Evolutionary conservation across 2,797 vertebrate species (phyloP).

Genomic region (Distichodus sexfasciatus): DNA sequence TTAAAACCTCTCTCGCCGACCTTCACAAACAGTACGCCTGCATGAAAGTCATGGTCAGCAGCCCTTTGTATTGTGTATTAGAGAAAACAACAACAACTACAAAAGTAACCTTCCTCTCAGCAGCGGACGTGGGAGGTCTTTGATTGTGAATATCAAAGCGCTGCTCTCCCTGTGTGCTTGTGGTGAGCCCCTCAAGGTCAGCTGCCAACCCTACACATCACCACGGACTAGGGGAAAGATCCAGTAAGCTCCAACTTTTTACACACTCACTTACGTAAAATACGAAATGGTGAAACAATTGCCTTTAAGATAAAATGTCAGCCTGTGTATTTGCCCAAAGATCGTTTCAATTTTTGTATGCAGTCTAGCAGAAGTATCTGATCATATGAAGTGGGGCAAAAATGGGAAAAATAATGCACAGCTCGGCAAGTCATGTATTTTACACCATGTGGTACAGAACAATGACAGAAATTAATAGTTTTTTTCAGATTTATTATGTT

Average conservation of each 20-base stretch:
- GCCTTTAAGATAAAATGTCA: not conserved
- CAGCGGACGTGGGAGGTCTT: slow-evolving; percentile 69
- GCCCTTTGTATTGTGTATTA: slow-evolving; percentile 76
- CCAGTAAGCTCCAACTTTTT: not conserved
- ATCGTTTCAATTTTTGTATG: too few species aligned
- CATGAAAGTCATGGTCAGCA: slow-evolving; percentile 83
- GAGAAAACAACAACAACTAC: slow-evolving; percentile 78
- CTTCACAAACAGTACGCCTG: slow-evolving; percentile 54
- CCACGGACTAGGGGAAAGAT: slow-evolving; percentile 10
- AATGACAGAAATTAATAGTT: too few species aligned
- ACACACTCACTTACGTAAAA: not conserved
- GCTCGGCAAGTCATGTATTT: too few species aligned
- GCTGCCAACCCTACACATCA: slow-evolving; percentile 38
- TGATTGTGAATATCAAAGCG: slow-evolving; percentile 60
- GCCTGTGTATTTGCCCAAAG: too few species aligned
- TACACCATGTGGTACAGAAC: too few species aligned
- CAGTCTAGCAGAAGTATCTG: too few species aligned
- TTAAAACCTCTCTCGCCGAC: slow-evolving; percentile 54
- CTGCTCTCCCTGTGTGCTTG: slow-evolving; percentile 43
- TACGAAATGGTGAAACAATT: too few species aligned
- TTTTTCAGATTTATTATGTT: too few species aligned
- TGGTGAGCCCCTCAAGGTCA: slow-evolving; percentile 50
- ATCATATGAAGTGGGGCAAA: too few species aligned
- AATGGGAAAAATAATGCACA: too few species aligned
- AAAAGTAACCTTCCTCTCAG: slow-evolving; percentile 79